phyloP scores from a whole-genome alignment of 2,113 vertebrate species.

The Elaphurus davidianus region DNA sequence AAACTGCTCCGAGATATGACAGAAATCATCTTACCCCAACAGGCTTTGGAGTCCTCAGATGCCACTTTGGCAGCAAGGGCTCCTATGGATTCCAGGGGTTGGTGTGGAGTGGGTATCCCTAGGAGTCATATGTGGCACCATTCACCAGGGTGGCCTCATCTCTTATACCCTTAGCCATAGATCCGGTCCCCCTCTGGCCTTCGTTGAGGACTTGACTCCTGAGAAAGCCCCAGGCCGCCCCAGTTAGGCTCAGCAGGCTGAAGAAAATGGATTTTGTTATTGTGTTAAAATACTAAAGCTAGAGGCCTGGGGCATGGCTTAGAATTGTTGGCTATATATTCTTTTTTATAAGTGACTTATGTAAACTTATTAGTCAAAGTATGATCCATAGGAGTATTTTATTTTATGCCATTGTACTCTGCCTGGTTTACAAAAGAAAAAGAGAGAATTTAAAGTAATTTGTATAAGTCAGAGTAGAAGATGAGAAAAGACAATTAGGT shows the following conservation, averaged over 20 bases:
- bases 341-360: not conserved
- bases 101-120: not conserved
- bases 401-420: slow-evolving; percentile 23
- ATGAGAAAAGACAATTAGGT: not conserved
- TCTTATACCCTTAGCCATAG: not conserved
- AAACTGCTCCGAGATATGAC: not conserved
- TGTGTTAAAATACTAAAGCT: not conserved
- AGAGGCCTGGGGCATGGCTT: not conserved
- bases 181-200: not conserved
- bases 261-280: not conserved
- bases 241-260: not conserved
- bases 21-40: not conserved
- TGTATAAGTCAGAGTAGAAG: not conserved
- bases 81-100: not conserved
- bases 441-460: not conserved
- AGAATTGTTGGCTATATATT: not conserved
- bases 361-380: not conserved
- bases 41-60: not conserved
- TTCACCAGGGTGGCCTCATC: not conserved
- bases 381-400: not conserved
- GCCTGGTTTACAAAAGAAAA: not conserved
- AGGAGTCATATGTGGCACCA: not conserved
- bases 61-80: not conserved
- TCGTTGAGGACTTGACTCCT: not conserved
- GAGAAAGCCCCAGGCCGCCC: not conserved